Base-by-base conservation (phyloP, 2,797 vertebrate genomes). In the Rhynchotus rufescens region DNA sequence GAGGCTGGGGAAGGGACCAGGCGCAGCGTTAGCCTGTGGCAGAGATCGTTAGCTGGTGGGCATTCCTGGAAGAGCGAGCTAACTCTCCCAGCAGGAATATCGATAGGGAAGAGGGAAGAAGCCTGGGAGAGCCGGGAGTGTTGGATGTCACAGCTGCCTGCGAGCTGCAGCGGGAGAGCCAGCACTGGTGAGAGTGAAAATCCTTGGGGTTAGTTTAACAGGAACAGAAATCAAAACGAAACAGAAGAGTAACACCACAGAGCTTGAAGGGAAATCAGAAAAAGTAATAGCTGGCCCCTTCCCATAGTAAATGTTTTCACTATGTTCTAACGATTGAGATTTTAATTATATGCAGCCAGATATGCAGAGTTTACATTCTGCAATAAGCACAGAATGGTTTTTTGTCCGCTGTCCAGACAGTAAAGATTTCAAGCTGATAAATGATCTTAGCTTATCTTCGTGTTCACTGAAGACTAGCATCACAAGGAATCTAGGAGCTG, bases 171-270 rank as follows among this genome's bases (percentile, higher is more conserved):
- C 61, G 85, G 49, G 66, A 86, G 74, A 86, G 79, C 80, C 26
- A 19, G 20, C 3, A 21, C 34, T 51, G 40, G 28, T 1, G 6
- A 95, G 85, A 85, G 61, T 80, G 80, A 93, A 91, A 89, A 93
- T 88, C 86, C 95, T 89, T 91, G 75, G 66, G 57, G 59, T 83
- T 74, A 78, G 19, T 47, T 89, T 83, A 44, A 78, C 78, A 82
- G 71, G 77, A 84, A n/a, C 59, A 88, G 79, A 81, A 76, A 67
- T 64, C 57, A 79, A 81, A 92, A 30, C 86, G 89, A 81, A 80
- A n/a, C n/a, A 65, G 78, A 89, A 42, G 3, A 49, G 30, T n/a
- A 74, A 52, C 44, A 81, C 52, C 2, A 0, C 5, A 15, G 56
- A 79, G 38, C 25, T 68, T 56, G 47, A 82, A 85, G 56, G 80